phyloP scores from a whole-genome alignment of 2,888 invertebrate genomes.

The Cantharis rufa region DNA sequence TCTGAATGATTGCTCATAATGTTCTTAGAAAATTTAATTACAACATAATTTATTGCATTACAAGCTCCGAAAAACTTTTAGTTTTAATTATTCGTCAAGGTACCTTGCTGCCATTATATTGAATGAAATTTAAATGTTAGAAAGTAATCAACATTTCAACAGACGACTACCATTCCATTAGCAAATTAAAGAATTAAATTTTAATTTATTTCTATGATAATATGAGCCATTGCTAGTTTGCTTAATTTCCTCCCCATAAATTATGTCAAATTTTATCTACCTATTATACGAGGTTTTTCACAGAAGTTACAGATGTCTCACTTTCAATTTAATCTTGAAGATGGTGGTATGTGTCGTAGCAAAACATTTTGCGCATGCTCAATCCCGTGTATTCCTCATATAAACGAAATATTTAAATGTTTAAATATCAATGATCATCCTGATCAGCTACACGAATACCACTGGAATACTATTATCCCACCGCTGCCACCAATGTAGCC shows the following conservation, averaged over 20 bases:
- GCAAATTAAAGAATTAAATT: neutral
- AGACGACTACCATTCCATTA: neutral
- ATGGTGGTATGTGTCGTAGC: too few relatives aligned
- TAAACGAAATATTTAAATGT: too few relatives aligned
- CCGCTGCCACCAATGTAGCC: too few relatives aligned
- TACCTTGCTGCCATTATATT: neutral
- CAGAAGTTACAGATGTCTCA: too few relatives aligned
- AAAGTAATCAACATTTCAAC: neutral
- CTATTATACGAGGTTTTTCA: neutral
- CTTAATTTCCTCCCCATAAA: neutral
- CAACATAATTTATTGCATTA: constrained; percentile 11
- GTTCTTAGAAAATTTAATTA: constrained; percentile 20
- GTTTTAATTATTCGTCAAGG: neutral
- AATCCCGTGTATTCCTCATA: too few relatives aligned
- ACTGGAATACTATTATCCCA: too few relatives aligned
- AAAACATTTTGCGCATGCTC: too few relatives aligned
- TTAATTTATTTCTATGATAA: neutral
- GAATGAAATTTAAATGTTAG: neutral
- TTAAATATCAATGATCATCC: too few relatives aligned
- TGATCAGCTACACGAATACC: too few relatives aligned
- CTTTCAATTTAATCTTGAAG: too few relatives aligned
- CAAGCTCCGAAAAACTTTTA: neutral
- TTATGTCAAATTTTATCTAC: neutral
- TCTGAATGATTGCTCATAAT: constrained; percentile 10
- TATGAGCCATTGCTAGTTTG: neutral